Conservation (phyloP, 2,888 invertebrate genomes). For the Rhogogaster chlorosoma region DNA sequence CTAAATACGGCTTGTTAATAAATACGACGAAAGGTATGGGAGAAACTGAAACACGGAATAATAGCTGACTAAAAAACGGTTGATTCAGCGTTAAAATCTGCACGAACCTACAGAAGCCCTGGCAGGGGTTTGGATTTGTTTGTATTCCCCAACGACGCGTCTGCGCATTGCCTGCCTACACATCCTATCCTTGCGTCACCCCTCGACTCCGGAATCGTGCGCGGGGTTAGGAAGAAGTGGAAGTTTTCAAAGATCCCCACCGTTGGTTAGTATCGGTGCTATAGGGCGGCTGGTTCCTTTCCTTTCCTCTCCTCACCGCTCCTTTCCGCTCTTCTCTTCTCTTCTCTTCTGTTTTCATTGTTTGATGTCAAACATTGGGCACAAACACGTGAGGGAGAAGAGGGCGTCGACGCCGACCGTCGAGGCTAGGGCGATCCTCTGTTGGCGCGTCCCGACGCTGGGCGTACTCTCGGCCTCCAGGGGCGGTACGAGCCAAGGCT, state of each 20-base stretch:
- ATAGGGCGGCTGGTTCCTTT: constrained; percentile 16
- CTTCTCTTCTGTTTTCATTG: constrained; percentile 69
- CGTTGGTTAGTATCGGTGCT: background rate
- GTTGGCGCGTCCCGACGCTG: constrained; percentile 54
- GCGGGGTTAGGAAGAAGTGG: background rate
- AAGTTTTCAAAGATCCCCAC: constrained; percentile 16
- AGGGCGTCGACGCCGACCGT: constrained; percentile 12
- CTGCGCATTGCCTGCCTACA: constrained; percentile 61
- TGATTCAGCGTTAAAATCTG: constrained; percentile 23
- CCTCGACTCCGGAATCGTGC: constrained; percentile 36
- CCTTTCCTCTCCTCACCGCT: constrained; percentile 49
- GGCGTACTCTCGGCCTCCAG: constrained; percentile 54
- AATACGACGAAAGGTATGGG: background rate
- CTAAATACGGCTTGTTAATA: background rate
- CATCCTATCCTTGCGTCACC: constrained; percentile 60
- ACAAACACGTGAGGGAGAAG: constrained; percentile 63
- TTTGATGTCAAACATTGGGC: constrained; percentile 75
- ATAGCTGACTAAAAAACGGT: background rate
- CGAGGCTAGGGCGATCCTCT: background rate
- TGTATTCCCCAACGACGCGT: constrained; percentile 69
- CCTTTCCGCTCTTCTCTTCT: constrained; percentile 42
- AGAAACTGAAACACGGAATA: background rate
- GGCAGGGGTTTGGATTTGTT: constrained; percentile 66
- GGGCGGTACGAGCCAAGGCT: constrained; percentile 58
- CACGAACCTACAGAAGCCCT: constrained; percentile 11